Evolutionary conservation across 2,888 invertebrate species (phyloP).

Genomic region (Nowickia ferox): DNA sequence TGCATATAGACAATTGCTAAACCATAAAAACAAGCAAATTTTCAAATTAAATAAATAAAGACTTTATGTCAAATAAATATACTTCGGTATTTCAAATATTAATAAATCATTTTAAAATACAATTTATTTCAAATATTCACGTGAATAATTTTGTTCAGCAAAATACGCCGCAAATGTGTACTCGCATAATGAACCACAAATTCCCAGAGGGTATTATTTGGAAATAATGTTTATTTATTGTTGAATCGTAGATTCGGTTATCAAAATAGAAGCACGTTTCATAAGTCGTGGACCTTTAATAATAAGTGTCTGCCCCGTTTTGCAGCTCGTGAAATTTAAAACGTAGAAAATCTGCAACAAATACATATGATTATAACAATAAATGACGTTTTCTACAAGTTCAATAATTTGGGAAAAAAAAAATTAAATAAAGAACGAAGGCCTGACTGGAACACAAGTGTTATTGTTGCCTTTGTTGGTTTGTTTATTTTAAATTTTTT

Average conservation of each 20-base stretch:
- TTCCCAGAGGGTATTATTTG: not conserved
- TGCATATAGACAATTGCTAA: no score
- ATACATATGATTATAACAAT: not conserved
- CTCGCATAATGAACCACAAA: not conserved
- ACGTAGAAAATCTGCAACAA: not conserved
- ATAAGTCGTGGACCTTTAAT: slow-evolving; percentile 31
- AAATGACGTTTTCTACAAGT: slow-evolving; percentile 9
- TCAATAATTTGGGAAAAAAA: not conserved
- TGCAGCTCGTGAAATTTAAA: not conserved
- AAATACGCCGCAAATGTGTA: slow-evolving; percentile 15
- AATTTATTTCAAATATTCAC: not conserved
- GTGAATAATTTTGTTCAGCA: not conserved
- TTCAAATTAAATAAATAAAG: no score
- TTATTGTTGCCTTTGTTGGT: not conserved
- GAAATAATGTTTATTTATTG: slow-evolving; percentile 20
- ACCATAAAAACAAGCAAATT: no score
- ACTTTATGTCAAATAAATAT: no score
- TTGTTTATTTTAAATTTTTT: not conserved
- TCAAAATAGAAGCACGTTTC: slow-evolving; percentile 3
- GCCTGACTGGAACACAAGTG: not conserved
- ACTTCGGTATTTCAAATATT: no score
- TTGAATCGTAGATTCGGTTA: slow-evolving; percentile 16
- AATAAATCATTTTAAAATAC: no score
- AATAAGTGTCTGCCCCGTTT: not conserved
- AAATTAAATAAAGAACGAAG: not conserved